Evolutionary conservation across 2,888 invertebrate species (phyloP).

Genomic region (Nomada fabriciana): DNA sequence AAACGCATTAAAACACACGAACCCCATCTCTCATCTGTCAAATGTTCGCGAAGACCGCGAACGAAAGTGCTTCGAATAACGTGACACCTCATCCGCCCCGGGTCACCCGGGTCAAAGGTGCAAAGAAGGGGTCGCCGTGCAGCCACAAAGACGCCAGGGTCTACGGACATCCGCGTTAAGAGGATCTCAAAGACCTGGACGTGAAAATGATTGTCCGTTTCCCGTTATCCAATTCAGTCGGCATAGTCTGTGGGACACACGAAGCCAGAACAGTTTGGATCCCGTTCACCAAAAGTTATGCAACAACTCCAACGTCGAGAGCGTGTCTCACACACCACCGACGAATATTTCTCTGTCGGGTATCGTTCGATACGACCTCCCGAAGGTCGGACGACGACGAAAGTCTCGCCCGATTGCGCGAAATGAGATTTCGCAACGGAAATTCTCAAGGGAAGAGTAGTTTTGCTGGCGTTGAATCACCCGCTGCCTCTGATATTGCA

Average conservation of each 20-base stretch:
- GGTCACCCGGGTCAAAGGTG: constrained; percentile 11
- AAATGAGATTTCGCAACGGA: constrained; percentile 24
- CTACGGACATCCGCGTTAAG: not conserved
- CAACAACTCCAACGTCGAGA: constrained; percentile 58
- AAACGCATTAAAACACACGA: not conserved
- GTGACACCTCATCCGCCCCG: not conserved
- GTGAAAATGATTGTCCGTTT: constrained; percentile 37
- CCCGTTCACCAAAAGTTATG: constrained; percentile 51
- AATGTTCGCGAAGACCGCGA: not conserved
- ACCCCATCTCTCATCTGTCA: not conserved
- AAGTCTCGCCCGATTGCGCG: constrained; percentile 37
- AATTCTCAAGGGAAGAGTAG: constrained; percentile 2
- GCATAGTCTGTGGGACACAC: not conserved
- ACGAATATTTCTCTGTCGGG: no score
- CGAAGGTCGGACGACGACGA: constrained; percentile 54
- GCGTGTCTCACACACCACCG: constrained; percentile 6
- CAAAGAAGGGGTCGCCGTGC: no score
- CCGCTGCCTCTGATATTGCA: not conserved
- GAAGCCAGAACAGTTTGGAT: not conserved
- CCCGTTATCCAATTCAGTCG: constrained; percentile 50
- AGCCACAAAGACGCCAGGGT: not conserved
- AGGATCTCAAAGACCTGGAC: constrained; percentile 10
- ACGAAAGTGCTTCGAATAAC: not conserved
- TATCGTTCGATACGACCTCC: constrained; percentile 21
- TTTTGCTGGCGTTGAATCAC: not conserved